Conservation (phyloP, 2,888 invertebrate genomes). For the Idaea biselata region DNA sequence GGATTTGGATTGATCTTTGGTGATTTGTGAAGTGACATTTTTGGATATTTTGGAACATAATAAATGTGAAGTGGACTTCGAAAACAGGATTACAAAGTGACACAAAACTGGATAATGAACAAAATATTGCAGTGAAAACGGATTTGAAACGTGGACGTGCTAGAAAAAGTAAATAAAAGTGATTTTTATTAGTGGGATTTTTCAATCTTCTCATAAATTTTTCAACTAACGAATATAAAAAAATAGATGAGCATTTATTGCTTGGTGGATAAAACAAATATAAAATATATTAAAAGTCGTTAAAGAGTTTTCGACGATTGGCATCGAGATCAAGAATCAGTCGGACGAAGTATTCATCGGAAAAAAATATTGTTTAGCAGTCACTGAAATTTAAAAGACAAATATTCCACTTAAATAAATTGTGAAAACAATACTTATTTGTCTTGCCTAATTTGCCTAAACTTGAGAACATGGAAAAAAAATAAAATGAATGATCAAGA, state of each 20-base stretch:
- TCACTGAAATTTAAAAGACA: too few relatives aligned
- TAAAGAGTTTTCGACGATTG: background rate
- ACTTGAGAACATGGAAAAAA: slow-evolving; percentile 13
- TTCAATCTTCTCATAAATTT: slow-evolving; percentile 4
- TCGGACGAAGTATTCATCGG: slow-evolving; percentile 55
- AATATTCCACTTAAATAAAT: slow-evolving; percentile 7
- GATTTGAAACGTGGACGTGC: slow-evolving; percentile 57
- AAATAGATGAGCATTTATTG: background rate
- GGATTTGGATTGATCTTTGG: slow-evolving; percentile 69
- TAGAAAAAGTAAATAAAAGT: slow-evolving; percentile 55
- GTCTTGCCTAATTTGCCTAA: background rate
- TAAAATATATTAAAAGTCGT: background rate
- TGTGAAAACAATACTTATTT: slow-evolving; percentile 2
- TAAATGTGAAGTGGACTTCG: slow-evolving; percentile 65
- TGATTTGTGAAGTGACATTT: slow-evolving; percentile 71
- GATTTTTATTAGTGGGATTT: slow-evolving; percentile 18
- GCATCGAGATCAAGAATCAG: slow-evolving; percentile 35
- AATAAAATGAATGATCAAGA: slow-evolving; percentile 15
- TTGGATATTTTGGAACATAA: slow-evolving; percentile 49
- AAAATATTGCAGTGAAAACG: slow-evolving; percentile 50
- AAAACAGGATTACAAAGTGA: slow-evolving; percentile 70
- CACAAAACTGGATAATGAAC: slow-evolving; percentile 62
- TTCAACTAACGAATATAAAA: background rate
- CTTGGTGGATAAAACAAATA: background rate
- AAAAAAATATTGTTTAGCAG: slow-evolving; percentile 8